Evolutionary conservation across 2,888 invertebrate species (phyloP), one percentile per base, ranked within the genome.

Genomic region (Cheilosia vulpina): DNA sequence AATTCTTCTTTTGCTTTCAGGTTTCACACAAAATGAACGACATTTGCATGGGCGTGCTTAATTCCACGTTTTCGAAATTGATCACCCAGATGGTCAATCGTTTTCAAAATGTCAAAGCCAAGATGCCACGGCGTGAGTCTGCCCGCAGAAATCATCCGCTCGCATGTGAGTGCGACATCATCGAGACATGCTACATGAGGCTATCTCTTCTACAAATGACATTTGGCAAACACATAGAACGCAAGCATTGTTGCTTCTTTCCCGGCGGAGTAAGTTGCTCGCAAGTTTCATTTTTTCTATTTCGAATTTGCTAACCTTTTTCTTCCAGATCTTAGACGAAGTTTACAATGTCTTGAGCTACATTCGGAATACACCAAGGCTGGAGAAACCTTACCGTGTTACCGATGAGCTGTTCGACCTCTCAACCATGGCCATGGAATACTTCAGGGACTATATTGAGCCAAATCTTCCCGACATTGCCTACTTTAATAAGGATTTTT

Each of bases 361-460:
- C 91, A 95, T 98, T 88, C 96, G 96, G 93, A 94, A 94, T 88
- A 97, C 96, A 87, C 95, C 96, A 31, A 96, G 96, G 91, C 93
- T 97, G 89, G 96, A 96, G 87, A 94, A 97, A 90, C 97, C 98
- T 57, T 98, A 97, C 92, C 97, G 97, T 93, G 97, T 98, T 81
- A 97, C 98, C 9, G 98, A 98, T 93, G 98, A 98, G 92, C 93
- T 98, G 76, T 97, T 98, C 93, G 98, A 98, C 93, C 94, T 98
- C 87, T 98, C 98, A 47, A 97, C 98, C 47, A 98, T 98, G 98
- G 98, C 98, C 43, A 98, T 98, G 98, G 98, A 98, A 93, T 98
- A 98, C 92, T 98, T 98, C 92, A 98, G 98, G 92, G 98, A 98
- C 92, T 96, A 96, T 89, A 97, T 98, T 91, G 98, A 98, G 92